Conservation (phyloP, 2,888 invertebrate genomes). For the Ditylenchus weischeri region DNA sequence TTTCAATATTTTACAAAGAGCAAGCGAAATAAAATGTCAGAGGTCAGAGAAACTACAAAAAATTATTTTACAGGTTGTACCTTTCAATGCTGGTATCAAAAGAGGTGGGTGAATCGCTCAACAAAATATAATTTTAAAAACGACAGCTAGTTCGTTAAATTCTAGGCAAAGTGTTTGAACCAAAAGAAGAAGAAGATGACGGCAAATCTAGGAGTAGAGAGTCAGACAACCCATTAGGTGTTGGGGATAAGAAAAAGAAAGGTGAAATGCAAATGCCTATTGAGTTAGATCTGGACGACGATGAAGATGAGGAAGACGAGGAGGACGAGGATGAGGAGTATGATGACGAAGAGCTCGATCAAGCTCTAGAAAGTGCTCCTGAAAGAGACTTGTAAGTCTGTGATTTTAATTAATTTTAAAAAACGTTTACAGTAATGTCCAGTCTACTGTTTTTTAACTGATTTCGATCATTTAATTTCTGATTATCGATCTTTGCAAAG, state of each 20-base stretch:
- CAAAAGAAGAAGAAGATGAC: conserved; percentile 22
- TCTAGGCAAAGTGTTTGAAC: conserved; percentile 35
- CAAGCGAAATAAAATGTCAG: no score
- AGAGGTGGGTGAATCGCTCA: conserved; percentile 71
- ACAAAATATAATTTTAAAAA: background rate
- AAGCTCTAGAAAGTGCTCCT: conserved; percentile 79
- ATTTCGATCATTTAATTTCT: no score
- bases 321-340: conserved; percentile 33
- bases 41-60: no score
- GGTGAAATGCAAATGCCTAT: conserved; percentile 55
- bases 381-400: conserved; percentile 77
- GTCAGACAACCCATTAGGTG: no score
- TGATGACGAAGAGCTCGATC: conserved; percentile 64
- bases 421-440: no score
- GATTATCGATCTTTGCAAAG: no score
- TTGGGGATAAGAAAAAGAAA: conserved; percentile 28
- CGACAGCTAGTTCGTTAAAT: conserved; percentile 12
- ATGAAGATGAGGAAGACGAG: conserved; percentile 35
- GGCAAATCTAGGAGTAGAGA: conserved; percentile 15
- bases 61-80: conserved; percentile 65
- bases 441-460: no score
- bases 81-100: conserved; percentile 82
- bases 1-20: no score
- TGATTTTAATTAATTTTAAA: no score
- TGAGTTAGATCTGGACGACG: conserved; percentile 56